These are phyloP conservation scores for Malacoctenus gilli DNA, from an alignment of 2,797 vertebrate species.

Conservation along the genomic window DNA sequence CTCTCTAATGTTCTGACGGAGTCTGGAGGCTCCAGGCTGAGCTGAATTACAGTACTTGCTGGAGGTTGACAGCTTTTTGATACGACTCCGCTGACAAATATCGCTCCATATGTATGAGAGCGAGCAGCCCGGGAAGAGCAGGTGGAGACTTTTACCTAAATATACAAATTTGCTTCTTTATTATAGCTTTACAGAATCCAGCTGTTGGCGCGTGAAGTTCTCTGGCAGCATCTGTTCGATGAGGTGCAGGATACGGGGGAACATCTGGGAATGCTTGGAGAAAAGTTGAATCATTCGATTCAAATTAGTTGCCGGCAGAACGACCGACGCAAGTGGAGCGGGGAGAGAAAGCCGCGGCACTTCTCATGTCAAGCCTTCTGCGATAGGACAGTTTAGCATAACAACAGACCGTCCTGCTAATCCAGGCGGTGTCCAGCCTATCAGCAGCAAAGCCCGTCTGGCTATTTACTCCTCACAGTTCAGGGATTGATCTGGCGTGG, in stretches of 20 bases:
- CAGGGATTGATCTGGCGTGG: constrained; percentile 2
- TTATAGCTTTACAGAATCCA: constrained; percentile 16
- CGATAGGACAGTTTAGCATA: not conserved
- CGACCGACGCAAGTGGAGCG: not conserved
- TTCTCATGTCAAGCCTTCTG: constrained; percentile 6
- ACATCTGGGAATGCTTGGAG: constrained; percentile 11
- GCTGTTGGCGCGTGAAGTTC: constrained; percentile 15
- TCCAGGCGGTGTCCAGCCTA: not conserved
- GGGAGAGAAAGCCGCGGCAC: no score
- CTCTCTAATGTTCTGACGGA: no score
- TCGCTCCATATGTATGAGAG: constrained; percentile 18
- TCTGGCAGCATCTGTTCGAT: constrained; percentile 23
- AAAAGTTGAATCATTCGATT: not conserved
- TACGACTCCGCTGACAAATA: constrained; percentile 12
- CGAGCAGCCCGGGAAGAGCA: constrained; percentile 1
- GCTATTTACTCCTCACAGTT: constrained; percentile 1
- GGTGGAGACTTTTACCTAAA: no score
- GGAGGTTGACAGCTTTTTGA: constrained; percentile 42
- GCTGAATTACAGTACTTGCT: constrained; percentile 15
- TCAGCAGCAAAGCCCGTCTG: constrained; percentile 8
- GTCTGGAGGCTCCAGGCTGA: constrained; percentile 19
- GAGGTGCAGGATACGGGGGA: constrained; percentile 1
- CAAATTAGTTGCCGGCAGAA: not conserved
- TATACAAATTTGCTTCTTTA: constrained; percentile 1
- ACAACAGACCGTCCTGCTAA: constrained; percentile 15